Evolutionary conservation across 2,113 vertebrate genomes (phyloP).

Genomic region (Bos indicus): DNA sequence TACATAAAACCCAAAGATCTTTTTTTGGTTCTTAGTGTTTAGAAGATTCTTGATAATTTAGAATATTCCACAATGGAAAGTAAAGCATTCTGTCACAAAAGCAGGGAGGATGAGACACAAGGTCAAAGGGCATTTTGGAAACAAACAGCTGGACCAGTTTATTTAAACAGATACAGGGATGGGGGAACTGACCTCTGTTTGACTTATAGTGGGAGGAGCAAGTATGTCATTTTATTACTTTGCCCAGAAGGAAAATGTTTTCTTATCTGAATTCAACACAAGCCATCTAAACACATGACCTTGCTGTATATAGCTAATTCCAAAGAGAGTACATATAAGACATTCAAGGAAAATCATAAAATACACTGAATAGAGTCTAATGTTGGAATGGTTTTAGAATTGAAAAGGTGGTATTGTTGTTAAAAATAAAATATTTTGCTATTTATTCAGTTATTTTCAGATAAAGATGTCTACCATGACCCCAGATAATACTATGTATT

Average conservation of each 20-base stretch:
- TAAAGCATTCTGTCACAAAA: conserved; percentile 83
- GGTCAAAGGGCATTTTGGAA: conserved; percentile 88
- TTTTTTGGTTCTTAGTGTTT: conserved; percentile 47
- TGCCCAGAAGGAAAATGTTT: conserved; percentile 87
- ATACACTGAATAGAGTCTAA: background rate
- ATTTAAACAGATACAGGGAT: conserved; percentile 91
- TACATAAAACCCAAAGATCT: conserved; percentile 67
- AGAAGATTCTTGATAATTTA: conserved; percentile 73
- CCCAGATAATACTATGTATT: background rate
- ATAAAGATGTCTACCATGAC: background rate
- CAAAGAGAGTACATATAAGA: conserved; percentile 57
- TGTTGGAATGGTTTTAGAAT: background rate
- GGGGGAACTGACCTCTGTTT: conserved; percentile 87
- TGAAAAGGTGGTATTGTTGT: background rate
- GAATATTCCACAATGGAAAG: conserved; percentile 79
- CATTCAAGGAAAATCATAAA: conserved; percentile 53
- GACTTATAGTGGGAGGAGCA: conserved; percentile 86
- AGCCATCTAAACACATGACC: conserved; percentile 79
- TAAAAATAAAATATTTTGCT: conserved; percentile 7
- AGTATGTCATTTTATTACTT: conserved; percentile 89
- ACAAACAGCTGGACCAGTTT: conserved; percentile 91
- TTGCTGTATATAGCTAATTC: conserved; percentile 69
- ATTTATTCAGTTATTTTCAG: background rate
- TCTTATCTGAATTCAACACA: conserved; percentile 80
- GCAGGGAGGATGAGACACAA: conserved; percentile 81